Base-by-base conservation (phyloP, 2,113 vertebrate species). In the Nibea coibor region DNA sequence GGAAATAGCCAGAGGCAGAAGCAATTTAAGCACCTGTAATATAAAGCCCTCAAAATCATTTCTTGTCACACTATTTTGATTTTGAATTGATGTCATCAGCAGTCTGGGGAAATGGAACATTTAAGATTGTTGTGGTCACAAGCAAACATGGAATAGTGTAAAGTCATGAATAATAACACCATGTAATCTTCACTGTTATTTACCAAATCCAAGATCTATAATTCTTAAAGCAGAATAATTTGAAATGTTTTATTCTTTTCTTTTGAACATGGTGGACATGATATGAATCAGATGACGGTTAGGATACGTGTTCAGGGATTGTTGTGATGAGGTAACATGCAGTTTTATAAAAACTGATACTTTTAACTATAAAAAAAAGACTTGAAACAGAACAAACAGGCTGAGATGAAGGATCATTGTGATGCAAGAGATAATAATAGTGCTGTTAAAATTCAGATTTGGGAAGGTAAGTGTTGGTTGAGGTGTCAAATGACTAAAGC, bases 21-120 rank as follows among this genome's bases (percentile, higher is more conserved):
- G 86, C 88, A 90, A 88, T 89, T 90, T 89, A 83, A 57, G 63
- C 83, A 90, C 83, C 87, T 84, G 78, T 82, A 88, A 92, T 92
- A 79, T 89, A 78, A 83, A 84, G 74, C 82, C 84, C 77, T 81
- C 67, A 77, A 71, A 91, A 86, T 90, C 42, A 81, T 91, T 90
- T 91, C 82, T 64, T 87, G 87, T 86, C 88, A 70, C 82, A 87
- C 63, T 72, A 19, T 88, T 89, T 87, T 81, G 85, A 57, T 80
- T 94, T 87, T 91, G 84, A 88, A 89, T 88, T 67, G 82, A 88
- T 83, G 79, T 75, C 75, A 86, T 90, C 79, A 71, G 84, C 71
- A 82, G 80, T 85, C 76, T 67, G 67, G 66, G 65, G 65, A 39
- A 84, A 85, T 43, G 51, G 81, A 73, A 82, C 59, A 63, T 72